Base-by-base conservation (phyloP, 2,888 invertebrate species). In the Coenonympha glycerion region DNA sequence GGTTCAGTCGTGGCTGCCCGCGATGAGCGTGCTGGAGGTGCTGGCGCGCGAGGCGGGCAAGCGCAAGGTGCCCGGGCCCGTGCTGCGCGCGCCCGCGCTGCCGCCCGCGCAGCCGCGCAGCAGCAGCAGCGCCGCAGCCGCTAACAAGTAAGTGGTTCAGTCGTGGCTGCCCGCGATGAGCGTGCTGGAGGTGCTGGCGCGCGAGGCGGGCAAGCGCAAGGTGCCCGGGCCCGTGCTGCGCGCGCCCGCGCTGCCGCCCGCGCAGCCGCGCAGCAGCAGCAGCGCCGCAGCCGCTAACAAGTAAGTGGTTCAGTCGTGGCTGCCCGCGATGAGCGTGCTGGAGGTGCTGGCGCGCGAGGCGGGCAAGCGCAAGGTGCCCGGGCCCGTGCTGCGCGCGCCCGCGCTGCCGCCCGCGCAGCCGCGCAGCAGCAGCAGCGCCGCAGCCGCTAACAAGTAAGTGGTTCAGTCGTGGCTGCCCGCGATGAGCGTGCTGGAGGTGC, bases 81-180 rank as follows among this genome's bases (percentile, higher is more conserved):
- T 91, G 66, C 85, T 89, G 67, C 73, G 84, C 16, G 68, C 75
- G n/a, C 71, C 76, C 30, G 57, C 62, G 39, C 57, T 22, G n/a
- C n/a, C n/a, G n/a, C n/a, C n/a, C n/a, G n/a, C n/a, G n/a, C n/a
- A n/a, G n/a, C n/a, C n/a, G n/a, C n/a, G n/a, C n/a, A n/a, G n/a
- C n/a, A n/a, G n/a, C n/a, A n/a, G n/a, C n/a, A n/a, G n/a, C n/a
- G n/a, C n/a, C n/a, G n/a, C n/a, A n/a, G n/a, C n/a, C n/a, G n/a
- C n/a, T n/a, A n/a, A n/a, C n/a, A n/a, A n/a, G n/a, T n/a, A n/a
- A n/a, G n/a, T n/a, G n/a, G n/a, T 49, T 5, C 81, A 95, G 91
- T 95, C 95, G 55, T 97, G 95, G 95, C 80, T 96, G 64, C 97
- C 97, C 0, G 93, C 94, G 58, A 92, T 95, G 75, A 95, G 95